Conservation (phyloP, 2,113 vertebrate species). For the Limanda limanda region DNA sequence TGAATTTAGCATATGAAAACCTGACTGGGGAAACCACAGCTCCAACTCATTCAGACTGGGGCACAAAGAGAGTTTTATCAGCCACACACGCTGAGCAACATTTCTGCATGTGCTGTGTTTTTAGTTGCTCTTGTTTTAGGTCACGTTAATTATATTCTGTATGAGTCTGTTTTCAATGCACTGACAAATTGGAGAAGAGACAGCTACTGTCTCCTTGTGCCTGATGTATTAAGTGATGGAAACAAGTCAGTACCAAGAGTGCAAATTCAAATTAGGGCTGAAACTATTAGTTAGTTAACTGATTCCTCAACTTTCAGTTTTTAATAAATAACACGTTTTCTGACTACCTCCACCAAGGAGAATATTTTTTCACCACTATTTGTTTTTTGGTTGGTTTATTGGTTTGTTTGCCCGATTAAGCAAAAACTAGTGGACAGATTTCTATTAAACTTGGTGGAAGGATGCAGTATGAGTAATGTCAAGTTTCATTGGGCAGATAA, state of each 20-base stretch:
- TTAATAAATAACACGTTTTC: background rate
- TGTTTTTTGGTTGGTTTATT: too few relatives aligned
- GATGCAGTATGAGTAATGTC: too few relatives aligned
- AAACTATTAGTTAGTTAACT: background rate
- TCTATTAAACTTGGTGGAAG: too few relatives aligned
- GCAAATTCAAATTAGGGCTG: background rate
- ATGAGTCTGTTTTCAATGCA: background rate
- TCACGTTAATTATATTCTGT: constrained; percentile 4
- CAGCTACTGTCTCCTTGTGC: background rate
- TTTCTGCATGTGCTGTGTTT: constrained; percentile 10
- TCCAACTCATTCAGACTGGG: constrained; percentile 50
- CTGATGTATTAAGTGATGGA: too few relatives aligned
- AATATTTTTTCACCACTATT: too few relatives aligned
- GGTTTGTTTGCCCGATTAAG: too few relatives aligned
- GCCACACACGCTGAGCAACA: constrained; percentile 25
- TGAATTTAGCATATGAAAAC: constrained; percentile 76
- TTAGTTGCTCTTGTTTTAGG: constrained; percentile 8
- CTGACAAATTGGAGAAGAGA: background rate
- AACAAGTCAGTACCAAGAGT: too few relatives aligned
- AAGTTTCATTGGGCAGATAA: too few relatives aligned
- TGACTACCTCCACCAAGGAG: too few relatives aligned
- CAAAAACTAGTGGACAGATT: too few relatives aligned
- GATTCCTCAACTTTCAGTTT: background rate
- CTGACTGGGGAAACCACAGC: constrained; percentile 38
- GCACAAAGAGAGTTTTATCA: constrained; percentile 42